Evolutionary conservation across 1,140 invertebrate genomes (phyloP).

Genomic region (fruit fly (Drosophila melanogaster)): Release_6_plus_ISO1_MT NC_004354.4:17082001-17082500

Average conservation of each 20-base stretch:
- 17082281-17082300: background rate
- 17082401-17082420: background rate
- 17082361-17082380: conserved; percentile 20
- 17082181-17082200: background rate
- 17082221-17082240: background rate
- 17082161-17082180: background rate
- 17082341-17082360: background rate
- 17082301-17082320: conserved; percentile 6
- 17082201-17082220: too few relatives aligned
- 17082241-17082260: background rate
- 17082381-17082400: conserved; percentile 40
- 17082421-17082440: conserved; percentile 8
- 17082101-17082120: accelerated
- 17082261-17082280: background rate
- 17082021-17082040: background rate
- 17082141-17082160: background rate
- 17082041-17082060: background rate
- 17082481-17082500: background rate
- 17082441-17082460: background rate
- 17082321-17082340: background rate
- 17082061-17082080: background rate
- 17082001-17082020: background rate
- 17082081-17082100: background rate
- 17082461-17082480: background rate
- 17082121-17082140: background rate